Conservation (phyloP, 2,797 vertebrate genomes). For the Pangasius larnaudii region DNA sequence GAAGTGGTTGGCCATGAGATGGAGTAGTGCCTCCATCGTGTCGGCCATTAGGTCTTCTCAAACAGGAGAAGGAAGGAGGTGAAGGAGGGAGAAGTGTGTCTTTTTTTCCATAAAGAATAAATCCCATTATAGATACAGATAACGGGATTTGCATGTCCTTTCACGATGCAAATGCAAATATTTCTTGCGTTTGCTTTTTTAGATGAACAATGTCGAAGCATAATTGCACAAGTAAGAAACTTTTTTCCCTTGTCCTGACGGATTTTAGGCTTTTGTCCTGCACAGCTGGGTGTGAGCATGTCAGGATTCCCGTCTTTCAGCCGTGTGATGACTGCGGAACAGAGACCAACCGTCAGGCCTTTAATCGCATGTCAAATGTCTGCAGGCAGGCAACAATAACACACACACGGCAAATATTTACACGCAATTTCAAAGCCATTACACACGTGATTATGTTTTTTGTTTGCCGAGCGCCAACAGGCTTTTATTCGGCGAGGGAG, state of each 20-base stretch:
- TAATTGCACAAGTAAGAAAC: not conserved
- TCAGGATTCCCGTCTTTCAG: conserved; percentile 22
- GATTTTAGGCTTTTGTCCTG: not conserved
- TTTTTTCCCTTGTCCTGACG: not conserved
- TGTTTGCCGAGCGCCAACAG: conserved; percentile 72
- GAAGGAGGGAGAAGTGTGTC: not conserved
- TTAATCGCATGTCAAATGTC: conserved; percentile 44
- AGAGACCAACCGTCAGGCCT: conserved; percentile 27
- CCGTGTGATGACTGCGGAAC: not conserved
- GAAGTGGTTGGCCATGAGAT: not conserved
- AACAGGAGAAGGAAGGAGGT: not conserved
- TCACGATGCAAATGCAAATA: not conserved
- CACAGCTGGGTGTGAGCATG: not conserved
- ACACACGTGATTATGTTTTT: conserved; percentile 73
- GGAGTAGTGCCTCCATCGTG: not conserved
- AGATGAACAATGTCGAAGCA: not conserved
- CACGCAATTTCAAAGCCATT: conserved; percentile 73
- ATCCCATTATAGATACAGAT: not conserved
- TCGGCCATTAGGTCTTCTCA: not conserved
- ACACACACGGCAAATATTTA: conserved; percentile 76
- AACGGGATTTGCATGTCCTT: conserved; percentile 1
- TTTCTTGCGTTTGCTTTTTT: not conserved
- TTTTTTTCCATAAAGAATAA: not conserved
- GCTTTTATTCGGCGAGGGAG: conserved; percentile 62
- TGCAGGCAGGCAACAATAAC: conserved; percentile 73